These are phyloP conservation scores for Adelges cooleyi DNA, from an alignment of 1,140 invertebrate species.

Conservation along the genomic window DNA sequence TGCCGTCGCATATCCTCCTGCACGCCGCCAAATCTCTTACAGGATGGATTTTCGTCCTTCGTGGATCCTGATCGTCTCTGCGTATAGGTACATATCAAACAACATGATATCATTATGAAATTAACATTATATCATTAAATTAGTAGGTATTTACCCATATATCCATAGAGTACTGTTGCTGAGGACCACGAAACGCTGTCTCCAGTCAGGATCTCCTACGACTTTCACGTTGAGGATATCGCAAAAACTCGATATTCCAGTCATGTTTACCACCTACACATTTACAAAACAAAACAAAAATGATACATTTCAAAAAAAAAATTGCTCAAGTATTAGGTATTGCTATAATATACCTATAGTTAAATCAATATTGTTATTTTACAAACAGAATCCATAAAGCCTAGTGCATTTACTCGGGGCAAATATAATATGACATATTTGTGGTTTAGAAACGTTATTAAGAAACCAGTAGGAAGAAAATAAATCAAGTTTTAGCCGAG, in stretches of 20 bases:
- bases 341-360: no score
- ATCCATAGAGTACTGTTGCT: conserved; percentile 23
- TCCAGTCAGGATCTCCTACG: conserved; percentile 18
- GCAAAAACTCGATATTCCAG: conserved; percentile 14
- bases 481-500: no score
- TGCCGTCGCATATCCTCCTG: conserved; percentile 10
- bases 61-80: conserved; percentile 16
- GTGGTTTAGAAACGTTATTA: no score
- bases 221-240: conserved; percentile 22
- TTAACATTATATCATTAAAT: background rate
- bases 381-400: no score
- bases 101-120: background rate
- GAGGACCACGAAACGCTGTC: conserved; percentile 8
- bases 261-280: background rate
- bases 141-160: conserved; percentile 10
- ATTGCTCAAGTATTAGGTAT: no score
- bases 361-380: no score
- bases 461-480: no score
- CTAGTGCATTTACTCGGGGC: no score
- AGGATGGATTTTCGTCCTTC: conserved; percentile 13
- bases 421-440: no score
- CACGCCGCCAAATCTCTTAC: conserved; percentile 6
- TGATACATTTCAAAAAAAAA: no score
- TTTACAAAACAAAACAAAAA: background rate
- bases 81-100: no score